phyloP scores from a whole-genome alignment of 2,888 invertebrate species.

The Nomada ferruginata region DNA sequence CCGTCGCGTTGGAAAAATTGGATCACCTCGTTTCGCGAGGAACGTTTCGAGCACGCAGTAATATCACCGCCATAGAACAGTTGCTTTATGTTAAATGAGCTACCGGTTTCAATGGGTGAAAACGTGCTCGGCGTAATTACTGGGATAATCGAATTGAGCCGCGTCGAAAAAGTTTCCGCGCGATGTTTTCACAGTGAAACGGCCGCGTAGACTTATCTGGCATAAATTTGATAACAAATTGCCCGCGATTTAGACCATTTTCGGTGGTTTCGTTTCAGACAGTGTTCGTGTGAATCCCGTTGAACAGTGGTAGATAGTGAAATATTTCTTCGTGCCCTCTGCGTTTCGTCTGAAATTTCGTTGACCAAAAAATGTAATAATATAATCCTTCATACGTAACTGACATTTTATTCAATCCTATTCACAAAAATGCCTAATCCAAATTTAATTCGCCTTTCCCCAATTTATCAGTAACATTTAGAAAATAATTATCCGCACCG shows the following conservation, averaged over 20 bases:
- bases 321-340: not conserved
- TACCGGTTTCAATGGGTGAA: not conserved
- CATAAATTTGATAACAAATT: slow-evolving; percentile 18
- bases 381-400: no score
- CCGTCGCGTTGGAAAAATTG: not conserved
- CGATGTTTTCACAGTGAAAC: slow-evolving; percentile 19
- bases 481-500: no score
- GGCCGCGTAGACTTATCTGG: slow-evolving; percentile 16
- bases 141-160: slow-evolving; percentile 73
- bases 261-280: not conserved
- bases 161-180: slow-evolving; percentile 38
- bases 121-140: slow-evolving; percentile 59
- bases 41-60: not conserved
- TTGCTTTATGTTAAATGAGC: slow-evolving; percentile 35
- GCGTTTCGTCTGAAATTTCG: not conserved
- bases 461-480: no score
- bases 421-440: no score
- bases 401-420: no score
- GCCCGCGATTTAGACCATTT: not conserved
- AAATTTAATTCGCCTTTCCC: no score
- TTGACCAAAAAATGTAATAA: no score
- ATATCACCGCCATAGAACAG: not conserved
- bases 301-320: not conserved
- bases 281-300: not conserved
- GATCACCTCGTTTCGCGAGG: not conserved